Evolutionary conservation across 2,888 invertebrate genomes (phyloP), one percentile per base, ranked within the genome.

Genomic region (Loripinus fragilis): DNA sequence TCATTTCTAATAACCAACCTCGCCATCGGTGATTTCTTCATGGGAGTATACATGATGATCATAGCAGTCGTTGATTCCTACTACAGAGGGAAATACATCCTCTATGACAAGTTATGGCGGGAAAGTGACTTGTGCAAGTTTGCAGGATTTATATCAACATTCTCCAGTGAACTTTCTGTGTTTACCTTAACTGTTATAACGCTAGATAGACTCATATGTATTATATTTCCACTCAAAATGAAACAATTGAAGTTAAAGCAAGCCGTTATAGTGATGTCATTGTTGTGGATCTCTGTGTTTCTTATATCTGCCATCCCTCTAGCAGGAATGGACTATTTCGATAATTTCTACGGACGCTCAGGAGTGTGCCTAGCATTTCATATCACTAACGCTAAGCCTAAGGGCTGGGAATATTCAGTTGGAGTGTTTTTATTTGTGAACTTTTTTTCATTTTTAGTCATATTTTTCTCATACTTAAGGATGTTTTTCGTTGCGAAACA

Each of bases 361-460:
- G 94, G 94, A 0, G 95, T 95, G 8, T 95, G 95, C 80, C 91
- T 95, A 52, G 94, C 95, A 1, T 91, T 95, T 33, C 95, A 95
- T 88, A 94, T 95, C 69, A 95, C 95, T 7, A 93, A 93, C 12
- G 94, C 94, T 50, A 93, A 94, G 80, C 94, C 94, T 0, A 93
- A 90, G 69, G 95, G 95, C 15, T 95, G 95, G 95, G 94, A 95
- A 86, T 95, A 94, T 88, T 94, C 95, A 0, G 94, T 95, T 28
- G 94, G 94, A 81, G 93, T 95, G n/a, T 95, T 95, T 87, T 88
- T 95, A 23, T 94, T 94, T 28, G 85, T 95, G 48, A 95, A 95
- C 88, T 90, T 94, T 71, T 79, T 93, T 1, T 94, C 94, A 23
- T 94, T 95, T 86, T 85, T 93, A 42, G 90, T 94, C 64, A 94